Percentiles rank a stretch among this genome's conserved stretches.
Conservation (phyloP, 64 coral and sea anemone genomes). For the Platygyra sinensis region DNA sequence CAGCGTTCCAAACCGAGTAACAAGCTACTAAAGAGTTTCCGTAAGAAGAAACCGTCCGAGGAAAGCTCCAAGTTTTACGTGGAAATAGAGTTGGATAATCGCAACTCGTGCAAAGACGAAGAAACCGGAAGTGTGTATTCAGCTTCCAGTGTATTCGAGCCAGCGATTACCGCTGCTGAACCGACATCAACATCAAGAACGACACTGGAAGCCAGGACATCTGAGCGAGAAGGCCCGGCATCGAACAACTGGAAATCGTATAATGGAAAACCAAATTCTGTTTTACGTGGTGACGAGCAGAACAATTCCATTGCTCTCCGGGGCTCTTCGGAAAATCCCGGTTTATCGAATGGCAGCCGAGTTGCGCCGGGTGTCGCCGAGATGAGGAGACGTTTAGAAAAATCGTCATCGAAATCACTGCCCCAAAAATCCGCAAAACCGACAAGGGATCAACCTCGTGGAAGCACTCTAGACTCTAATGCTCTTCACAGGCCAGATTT, state of each 20-base stretch:
- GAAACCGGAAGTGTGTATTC: constrained; percentile 23
- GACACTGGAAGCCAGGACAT: neutral
- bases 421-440: neutral
- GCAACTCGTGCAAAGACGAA: neutral
- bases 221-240: neutral
- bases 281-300: neutral
- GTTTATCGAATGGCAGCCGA: neutral
- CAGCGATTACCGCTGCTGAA: neutral
- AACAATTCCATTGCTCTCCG: neutral
- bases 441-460: neutral
- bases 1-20: constrained; percentile 64
- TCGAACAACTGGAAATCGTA: neutral
- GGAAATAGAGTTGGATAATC: constrained; percentile 34
- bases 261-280: neutral
- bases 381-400: neutral
- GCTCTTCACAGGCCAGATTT: constrained; percentile 15
- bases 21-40: constrained; percentile 78
- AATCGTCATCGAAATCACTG: neutral
- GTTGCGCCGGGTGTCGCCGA: neutral
- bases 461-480: neutral
- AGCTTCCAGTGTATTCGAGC: neutral
- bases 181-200: neutral
- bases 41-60: constrained; percentile 53
- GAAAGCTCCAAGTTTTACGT: constrained; percentile 80
- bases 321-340: constrained; percentile 6